phyloP scores from a whole-genome alignment of 2,797 vertebrate genomes.

The Remorina albescens region DNA sequence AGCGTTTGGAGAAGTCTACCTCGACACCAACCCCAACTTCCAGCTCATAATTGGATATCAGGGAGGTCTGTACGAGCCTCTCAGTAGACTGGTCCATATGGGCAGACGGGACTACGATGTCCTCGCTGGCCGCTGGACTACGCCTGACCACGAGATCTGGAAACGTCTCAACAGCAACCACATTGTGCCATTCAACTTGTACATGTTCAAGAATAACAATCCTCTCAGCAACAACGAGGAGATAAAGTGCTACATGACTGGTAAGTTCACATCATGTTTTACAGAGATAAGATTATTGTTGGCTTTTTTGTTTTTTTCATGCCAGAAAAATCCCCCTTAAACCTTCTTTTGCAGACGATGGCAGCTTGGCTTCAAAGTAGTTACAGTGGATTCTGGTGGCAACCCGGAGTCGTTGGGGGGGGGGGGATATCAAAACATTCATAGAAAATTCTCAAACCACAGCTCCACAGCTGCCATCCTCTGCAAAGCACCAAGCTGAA shows the following conservation, averaged over 20 bases:
- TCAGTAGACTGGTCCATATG: slow-evolving; percentile 96
- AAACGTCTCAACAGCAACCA: slow-evolving; percentile 92
- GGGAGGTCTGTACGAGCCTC: slow-evolving; percentile 95
- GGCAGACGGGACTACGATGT: slow-evolving; percentile 96
- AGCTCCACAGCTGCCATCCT: slow-evolving; percentile 7
- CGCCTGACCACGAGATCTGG: slow-evolving; percentile 94
- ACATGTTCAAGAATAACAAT: slow-evolving; percentile 99
- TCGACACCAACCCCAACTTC: slow-evolving; percentile 96
- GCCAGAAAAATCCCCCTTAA: background rate
- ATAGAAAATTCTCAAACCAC: slow-evolving; percentile 4
- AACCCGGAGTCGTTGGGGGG: background rate
- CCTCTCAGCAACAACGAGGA: slow-evolving; percentile 95
- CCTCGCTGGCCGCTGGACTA: slow-evolving; percentile 96
- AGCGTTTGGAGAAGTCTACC: slow-evolving; percentile 97
- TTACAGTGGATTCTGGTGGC: background rate
- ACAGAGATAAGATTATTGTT: background rate
- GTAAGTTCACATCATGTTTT: slow-evolving; percentile 75
- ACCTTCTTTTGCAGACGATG: background rate
- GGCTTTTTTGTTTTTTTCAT: background rate
- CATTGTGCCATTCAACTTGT: slow-evolving; percentile 96
- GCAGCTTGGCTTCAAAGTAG: background rate
- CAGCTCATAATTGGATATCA: slow-evolving; percentile 96
- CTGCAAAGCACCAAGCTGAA: background rate
- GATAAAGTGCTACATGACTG: slow-evolving; percentile 99
- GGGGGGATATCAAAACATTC: background rate